These are phyloP conservation scores for Atlantisia rogersi DNA, from an alignment of 2,113 vertebrate species.

Conservation along the genomic window DNA sequence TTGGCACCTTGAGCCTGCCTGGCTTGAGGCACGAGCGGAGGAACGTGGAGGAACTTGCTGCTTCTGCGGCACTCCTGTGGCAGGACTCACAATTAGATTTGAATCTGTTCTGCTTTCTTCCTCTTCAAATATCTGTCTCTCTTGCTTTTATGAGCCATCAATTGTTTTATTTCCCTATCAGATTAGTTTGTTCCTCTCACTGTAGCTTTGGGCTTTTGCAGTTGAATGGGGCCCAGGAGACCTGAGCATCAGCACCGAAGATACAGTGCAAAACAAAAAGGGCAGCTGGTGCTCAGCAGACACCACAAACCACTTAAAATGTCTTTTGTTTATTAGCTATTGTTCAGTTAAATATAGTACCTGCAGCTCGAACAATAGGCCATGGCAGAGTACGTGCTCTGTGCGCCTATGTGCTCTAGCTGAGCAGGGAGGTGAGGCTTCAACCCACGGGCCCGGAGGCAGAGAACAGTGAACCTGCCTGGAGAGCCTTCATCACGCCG, in stretches of 20 bases:
- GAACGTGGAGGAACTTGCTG: accelerated
- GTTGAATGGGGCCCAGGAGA: neutral
- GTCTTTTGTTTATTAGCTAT: slow-evolving; percentile 29
- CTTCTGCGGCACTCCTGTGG: neutral
- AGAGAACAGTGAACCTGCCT: neutral
- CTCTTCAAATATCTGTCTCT: neutral
- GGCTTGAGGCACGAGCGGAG: neutral
- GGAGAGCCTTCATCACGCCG: neutral
- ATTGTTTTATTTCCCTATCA: slow-evolving; percentile 10
- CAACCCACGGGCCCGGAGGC: neutral
- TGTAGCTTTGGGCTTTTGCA: neutral
- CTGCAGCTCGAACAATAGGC: neutral
- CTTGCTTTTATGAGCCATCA: slow-evolving; percentile 2
- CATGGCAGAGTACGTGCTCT: neutral
- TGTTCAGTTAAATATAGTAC: slow-evolving; percentile 5
- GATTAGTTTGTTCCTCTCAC: neutral
- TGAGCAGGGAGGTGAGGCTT: neutral
- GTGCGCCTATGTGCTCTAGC: accelerated
- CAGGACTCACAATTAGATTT: neutral
- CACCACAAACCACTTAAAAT: slow-evolving; percentile 5
- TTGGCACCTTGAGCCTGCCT: neutral
- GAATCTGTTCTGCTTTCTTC: neutral
- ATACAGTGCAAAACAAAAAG: neutral
- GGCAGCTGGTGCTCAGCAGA: neutral
- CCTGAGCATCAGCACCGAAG: neutral